A percentile compares a stretch with the other conserved stretches of the same genome.
These are phyloP conservation scores for Hippoglossus hippoglossus DNA, from an alignment of 2,797 vertebrate genomes.

Conservation along the genomic window DNA sequence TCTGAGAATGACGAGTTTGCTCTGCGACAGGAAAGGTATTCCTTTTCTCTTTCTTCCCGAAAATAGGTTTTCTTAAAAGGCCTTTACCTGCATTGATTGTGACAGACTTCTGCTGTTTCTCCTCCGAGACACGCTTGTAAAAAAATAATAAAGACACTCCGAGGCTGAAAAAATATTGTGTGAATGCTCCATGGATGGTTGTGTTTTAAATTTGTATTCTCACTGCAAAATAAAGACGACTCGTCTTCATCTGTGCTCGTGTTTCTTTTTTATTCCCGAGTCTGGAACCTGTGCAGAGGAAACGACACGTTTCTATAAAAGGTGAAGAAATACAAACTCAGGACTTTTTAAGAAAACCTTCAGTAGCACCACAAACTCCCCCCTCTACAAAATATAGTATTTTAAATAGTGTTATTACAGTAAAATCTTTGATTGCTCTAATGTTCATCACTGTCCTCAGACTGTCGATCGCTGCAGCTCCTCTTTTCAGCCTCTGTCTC, in stretches of 20 bases:
- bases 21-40: slow-evolving; percentile 36
- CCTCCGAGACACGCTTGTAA: slow-evolving; percentile 70
- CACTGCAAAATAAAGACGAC: slow-evolving; percentile 80
- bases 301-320: not conserved
- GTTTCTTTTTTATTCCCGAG: slow-evolving; percentile 11
- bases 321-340: not conserved
- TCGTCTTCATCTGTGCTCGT: slow-evolving; percentile 57
- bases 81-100: slow-evolving; percentile 75
- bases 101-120: slow-evolving; percentile 66
- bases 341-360: slow-evolving; percentile 42
- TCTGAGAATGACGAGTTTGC: slow-evolving; percentile 60
- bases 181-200: slow-evolving; percentile 77
- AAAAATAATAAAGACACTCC: slow-evolving; percentile 57
- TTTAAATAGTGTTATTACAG: too few species aligned
- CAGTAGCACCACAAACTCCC: not conserved
- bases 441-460: too few species aligned
- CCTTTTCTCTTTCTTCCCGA: slow-evolving; percentile 37
- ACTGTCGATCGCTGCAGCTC: too few species aligned
- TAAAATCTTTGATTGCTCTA: too few species aligned
- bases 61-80: slow-evolving; percentile 61
- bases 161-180: slow-evolving; percentile 54
- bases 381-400: too few species aligned
- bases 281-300: slow-evolving; percentile 2
- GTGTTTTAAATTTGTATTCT: slow-evolving; percentile 77
- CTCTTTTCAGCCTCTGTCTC: too few species aligned